Evolutionary conservation across 2,113 vertebrate genomes (phyloP).

Genomic region (Oxygymnocypris stewartii): DNA sequence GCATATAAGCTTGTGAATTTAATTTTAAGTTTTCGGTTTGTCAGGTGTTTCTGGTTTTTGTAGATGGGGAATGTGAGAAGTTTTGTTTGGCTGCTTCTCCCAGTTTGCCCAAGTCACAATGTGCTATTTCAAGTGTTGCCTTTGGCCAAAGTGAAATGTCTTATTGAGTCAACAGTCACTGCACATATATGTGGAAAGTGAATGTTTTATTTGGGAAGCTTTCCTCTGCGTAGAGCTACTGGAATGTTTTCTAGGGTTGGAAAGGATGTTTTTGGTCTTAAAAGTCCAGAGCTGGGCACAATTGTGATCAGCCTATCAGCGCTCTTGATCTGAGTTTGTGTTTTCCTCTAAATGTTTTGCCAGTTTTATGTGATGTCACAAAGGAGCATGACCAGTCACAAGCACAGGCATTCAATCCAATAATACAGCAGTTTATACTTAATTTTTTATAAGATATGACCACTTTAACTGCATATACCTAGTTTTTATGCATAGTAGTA

Average conservation of each 20-base stretch:
- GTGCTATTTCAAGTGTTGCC: constrained; percentile 58
- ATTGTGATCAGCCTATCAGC: constrained; percentile 2
- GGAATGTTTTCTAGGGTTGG: constrained; percentile 46
- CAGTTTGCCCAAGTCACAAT: constrained; percentile 48
- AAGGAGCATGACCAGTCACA: background rate
- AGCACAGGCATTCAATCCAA: background rate
- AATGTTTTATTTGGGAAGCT: constrained; percentile 63
- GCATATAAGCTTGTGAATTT: background rate
- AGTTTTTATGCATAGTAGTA: background rate
- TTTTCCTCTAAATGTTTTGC: background rate
- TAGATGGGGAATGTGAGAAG: background rate
- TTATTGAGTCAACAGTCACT: constrained; percentile 49
- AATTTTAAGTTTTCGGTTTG: background rate
- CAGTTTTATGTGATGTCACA: background rate
- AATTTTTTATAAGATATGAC: background rate
- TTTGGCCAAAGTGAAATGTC: constrained; percentile 48
- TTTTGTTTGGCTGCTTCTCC: constrained; percentile 5
- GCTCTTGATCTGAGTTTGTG: background rate
- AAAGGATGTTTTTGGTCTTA: constrained; percentile 16
- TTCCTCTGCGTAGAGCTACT: constrained; percentile 49
- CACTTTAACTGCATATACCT: background rate
- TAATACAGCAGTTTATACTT: background rate
- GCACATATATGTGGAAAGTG: constrained; percentile 9
- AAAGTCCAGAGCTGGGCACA: background rate
- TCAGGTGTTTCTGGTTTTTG: background rate